Percentiles rank a stretch among this genome's conserved stretches.
These are phyloP conservation scores for Microvelia longipes DNA, from an alignment of 1,140 invertebrate genomes.

Conservation along the genomic window DNA sequence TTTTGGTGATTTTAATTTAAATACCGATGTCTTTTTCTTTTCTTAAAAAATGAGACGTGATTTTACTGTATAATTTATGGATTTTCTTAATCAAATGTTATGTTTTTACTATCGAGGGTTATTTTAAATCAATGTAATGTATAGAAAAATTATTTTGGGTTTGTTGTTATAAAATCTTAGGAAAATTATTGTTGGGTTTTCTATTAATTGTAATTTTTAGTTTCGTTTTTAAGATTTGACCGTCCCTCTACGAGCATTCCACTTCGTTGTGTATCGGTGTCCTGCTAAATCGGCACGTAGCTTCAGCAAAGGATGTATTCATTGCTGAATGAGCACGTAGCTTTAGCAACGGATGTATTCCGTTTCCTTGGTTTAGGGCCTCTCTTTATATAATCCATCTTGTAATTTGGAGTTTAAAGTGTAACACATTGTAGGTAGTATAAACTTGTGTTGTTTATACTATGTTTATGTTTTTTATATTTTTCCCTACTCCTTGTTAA, in stretches of 20 bases:
- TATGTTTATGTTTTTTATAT: too few species aligned
- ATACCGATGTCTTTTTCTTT: not conserved
- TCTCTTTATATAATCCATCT: not conserved
- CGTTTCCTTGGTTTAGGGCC: not conserved
- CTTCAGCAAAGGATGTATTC: not conserved
- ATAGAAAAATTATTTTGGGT: not conserved
- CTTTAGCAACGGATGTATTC: not conserved
- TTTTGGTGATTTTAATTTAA: not conserved
- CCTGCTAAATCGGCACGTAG: not conserved
- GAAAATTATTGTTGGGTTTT: not conserved
- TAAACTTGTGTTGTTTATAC: too few species aligned
- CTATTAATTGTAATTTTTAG: not conserved
- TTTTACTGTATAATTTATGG: not conserved
- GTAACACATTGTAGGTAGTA: not conserved
- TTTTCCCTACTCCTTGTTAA: too few species aligned
- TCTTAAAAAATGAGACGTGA: not conserved
- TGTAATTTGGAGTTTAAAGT: not conserved
- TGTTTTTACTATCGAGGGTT: not conserved
- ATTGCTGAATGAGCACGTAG: not conserved
- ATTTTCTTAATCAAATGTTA: not conserved
- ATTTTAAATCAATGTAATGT: not conserved
- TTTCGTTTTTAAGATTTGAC: not conserved
- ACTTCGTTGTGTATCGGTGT: not conserved
- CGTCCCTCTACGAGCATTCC: not conserved
- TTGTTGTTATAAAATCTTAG: not conserved